These are phyloP conservation scores for Colaptes auratus DNA, from an alignment of 2,113 vertebrate genomes.

Conservation along the genomic window DNA sequence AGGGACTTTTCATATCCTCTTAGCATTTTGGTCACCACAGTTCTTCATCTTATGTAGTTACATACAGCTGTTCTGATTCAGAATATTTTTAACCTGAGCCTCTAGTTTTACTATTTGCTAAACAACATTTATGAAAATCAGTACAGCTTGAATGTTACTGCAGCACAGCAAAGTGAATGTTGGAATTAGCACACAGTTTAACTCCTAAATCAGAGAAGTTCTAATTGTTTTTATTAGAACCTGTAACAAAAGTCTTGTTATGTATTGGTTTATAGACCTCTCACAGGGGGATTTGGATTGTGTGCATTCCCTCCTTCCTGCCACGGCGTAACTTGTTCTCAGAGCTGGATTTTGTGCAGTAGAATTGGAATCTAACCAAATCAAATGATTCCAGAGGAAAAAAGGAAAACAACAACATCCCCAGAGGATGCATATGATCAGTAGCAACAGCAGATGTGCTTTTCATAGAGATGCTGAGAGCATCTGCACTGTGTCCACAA, in stretches of 20 bases:
- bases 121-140: neutral
- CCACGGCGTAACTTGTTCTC: slow-evolving; percentile 10
- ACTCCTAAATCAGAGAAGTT: neutral
- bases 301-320: slow-evolving; percentile 23
- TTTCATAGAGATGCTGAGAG: neutral
- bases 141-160: neutral
- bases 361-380: slow-evolving; percentile 5
- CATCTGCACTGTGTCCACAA: neutral
- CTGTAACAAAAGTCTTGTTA: neutral
- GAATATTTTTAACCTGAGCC: slow-evolving; percentile 4
- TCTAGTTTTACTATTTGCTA: neutral
- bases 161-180: neutral
- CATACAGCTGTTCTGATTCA: neutral
- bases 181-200: neutral
- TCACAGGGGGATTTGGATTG: neutral
- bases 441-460: slow-evolving; percentile 12
- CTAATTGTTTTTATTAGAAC: neutral
- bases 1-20: neutral
- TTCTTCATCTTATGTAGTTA: neutral
- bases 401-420: slow-evolving; percentile 12
- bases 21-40: neutral
- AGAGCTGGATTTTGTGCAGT: neutral
- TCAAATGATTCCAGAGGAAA: slow-evolving; percentile 26
- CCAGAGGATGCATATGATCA: slow-evolving; percentile 10
- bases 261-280: slow-evolving; percentile 22